Conservation (phyloP, 2,797 vertebrate genomes). For the Eospalax fontanierii region DNA sequence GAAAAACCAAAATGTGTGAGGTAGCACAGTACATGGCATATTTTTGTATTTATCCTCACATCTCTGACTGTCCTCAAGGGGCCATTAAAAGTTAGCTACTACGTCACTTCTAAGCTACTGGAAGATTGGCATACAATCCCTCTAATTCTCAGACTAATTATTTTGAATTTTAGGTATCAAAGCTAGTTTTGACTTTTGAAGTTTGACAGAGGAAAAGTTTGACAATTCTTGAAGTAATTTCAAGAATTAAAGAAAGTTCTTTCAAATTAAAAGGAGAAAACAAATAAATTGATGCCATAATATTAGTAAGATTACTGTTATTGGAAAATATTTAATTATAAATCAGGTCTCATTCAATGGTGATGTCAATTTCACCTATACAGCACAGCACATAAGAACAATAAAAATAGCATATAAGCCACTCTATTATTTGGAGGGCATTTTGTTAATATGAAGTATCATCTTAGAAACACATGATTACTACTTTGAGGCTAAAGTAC, state of each 20-base stretch:
- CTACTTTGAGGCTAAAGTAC: constrained; percentile 37
- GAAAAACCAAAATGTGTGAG: constrained; percentile 52
- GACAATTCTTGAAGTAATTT: constrained; percentile 77
- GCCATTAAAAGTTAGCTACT: constrained; percentile 87
- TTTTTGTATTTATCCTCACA: constrained; percentile 87
- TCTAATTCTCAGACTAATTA: constrained; percentile 90
- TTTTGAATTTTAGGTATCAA: constrained; percentile 90
- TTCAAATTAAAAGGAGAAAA: constrained; percentile 78
- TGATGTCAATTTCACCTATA: constrained; percentile 59
- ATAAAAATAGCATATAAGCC: neutral
- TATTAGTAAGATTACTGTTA: constrained; percentile 57
- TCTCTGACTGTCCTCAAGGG: constrained; percentile 87
- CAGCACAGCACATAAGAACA: constrained; percentile 37
- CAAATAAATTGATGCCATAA: constrained; percentile 67
- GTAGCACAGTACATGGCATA: constrained; percentile 63
- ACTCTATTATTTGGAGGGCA: neutral
- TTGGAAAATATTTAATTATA: constrained; percentile 58
- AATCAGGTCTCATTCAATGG: constrained; percentile 66
- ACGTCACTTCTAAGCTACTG: constrained; percentile 87
- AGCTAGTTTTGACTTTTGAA: constrained; percentile 90
- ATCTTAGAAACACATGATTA: constrained; percentile 28
- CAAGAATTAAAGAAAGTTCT: constrained; percentile 48
- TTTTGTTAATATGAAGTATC: constrained; percentile 40
- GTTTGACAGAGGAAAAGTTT: constrained; percentile 87
- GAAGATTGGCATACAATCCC: constrained; percentile 89